These are phyloP conservation scores for Anhinga rufa DNA, from an alignment of 2,113 vertebrate species.

Conservation along the genomic window DNA sequence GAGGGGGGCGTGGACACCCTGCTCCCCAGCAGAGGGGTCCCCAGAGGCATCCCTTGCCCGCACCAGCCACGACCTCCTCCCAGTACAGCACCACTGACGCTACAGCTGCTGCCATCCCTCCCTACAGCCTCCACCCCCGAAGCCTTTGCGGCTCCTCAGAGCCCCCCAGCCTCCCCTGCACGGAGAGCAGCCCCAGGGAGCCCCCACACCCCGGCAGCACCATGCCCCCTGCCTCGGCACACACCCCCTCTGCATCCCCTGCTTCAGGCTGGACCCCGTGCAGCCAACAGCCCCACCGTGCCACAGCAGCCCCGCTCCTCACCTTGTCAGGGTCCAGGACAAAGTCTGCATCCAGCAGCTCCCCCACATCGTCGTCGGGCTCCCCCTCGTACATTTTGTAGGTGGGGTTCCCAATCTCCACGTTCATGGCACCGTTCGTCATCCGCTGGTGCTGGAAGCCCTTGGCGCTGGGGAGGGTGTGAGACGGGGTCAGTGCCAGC, in stretches of 20 bases:
- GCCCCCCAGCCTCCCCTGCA: neutral
- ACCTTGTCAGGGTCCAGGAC: slow-evolving; percentile 95
- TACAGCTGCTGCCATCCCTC: rapidly evolving
- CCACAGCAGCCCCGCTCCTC: neutral
- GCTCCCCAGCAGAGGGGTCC: neutral
- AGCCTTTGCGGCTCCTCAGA: neutral
- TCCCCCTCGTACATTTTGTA: slow-evolving; percentile 98
- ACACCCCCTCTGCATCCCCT: neutral
- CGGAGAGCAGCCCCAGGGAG: neutral
- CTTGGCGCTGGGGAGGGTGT: slow-evolving; percentile 80
- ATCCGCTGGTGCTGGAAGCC: slow-evolving; percentile 97
- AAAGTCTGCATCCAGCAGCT: slow-evolving; percentile 93
- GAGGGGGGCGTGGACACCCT: neutral
- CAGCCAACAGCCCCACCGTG: rapidly evolving
- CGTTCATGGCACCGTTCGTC: slow-evolving; percentile 96
- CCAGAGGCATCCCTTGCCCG: neutral
- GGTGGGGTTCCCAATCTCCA: slow-evolving; percentile 96
- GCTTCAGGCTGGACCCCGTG: rapidly evolving
- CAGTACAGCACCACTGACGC: rapidly evolving
- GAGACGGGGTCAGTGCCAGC: neutral
- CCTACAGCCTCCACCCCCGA: neutral
- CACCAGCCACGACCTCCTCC: neutral
- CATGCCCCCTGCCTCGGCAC: rapidly evolving
- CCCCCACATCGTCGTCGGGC: slow-evolving; percentile 89
- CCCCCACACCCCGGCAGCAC: rapidly evolving